phyloP scores from a whole-genome alignment of 92 coral and sea anemone genomes.

The Siderastrea siderea region DNA sequence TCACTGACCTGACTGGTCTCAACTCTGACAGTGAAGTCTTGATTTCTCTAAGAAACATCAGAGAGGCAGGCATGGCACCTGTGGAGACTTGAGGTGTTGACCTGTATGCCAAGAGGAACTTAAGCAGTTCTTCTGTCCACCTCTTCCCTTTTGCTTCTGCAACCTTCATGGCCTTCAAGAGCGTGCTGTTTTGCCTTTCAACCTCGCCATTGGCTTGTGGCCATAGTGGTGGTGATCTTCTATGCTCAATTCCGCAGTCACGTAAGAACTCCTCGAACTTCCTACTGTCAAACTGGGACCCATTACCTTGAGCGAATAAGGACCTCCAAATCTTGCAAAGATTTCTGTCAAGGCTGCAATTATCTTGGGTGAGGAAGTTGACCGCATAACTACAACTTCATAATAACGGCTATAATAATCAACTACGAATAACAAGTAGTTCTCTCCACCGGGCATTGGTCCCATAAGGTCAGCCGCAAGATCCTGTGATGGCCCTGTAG shows the following conservation, averaged over 20 bases:
- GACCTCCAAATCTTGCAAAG: slow-evolving; percentile 46
- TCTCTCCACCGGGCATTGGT: slow-evolving; percentile 46
- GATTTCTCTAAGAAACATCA: too few relatives aligned
- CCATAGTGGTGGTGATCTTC: slow-evolving; percentile 45
- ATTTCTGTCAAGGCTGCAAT: neutral
- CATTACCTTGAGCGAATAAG: slow-evolving; percentile 47
- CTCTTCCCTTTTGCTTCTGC: too few relatives aligned
- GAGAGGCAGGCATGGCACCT: too few relatives aligned
- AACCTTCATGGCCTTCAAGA: neutral
- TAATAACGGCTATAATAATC: neutral
- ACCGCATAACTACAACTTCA: neutral
- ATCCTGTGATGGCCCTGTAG: slow-evolving; percentile 39
- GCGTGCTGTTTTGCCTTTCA: neutral
- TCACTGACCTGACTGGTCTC: too few relatives aligned
- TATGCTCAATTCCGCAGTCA: slow-evolving; percentile 38
- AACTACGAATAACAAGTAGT: slow-evolving; percentile 5
- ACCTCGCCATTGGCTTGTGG: neutral
- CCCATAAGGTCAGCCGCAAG: slow-evolving; percentile 37
- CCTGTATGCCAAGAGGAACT: too few relatives aligned
- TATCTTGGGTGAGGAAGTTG: neutral
- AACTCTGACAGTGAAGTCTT: too few relatives aligned
- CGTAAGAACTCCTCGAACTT: slow-evolving; percentile 39
- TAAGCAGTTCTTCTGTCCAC: too few relatives aligned
- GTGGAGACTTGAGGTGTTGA: too few relatives aligned
- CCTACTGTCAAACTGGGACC: slow-evolving; percentile 35